Percentiles rank a stretch among this genome's conserved stretches.
phyloP scores from a whole-genome alignment of 2,113 vertebrate species.

The Cyrtonyx montezumae region DNA sequence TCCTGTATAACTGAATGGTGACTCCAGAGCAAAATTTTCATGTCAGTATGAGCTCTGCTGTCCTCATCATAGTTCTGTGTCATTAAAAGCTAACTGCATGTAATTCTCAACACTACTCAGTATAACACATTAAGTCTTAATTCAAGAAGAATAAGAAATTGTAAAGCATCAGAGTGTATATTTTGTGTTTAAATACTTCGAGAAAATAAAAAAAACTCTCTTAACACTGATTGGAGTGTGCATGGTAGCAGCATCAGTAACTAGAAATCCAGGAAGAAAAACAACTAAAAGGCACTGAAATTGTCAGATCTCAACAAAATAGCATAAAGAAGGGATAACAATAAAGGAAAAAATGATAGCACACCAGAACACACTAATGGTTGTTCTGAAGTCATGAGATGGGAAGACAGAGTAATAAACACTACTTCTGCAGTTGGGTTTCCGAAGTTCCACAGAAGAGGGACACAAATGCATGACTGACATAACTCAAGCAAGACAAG shows the following conservation, averaged over 20 bases:
- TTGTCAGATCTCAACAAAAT: background rate
- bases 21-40: background rate
- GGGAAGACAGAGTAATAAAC: background rate
- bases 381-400: background rate
- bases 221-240: background rate
- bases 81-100: background rate
- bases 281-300: background rate
- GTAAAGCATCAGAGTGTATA: background rate
- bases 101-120: background rate
- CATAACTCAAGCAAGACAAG: background rate
- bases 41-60: background rate
- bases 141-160: background rate
- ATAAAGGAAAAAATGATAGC: background rate
- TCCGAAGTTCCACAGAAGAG: background rate
- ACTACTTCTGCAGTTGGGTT: background rate
- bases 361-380: background rate
- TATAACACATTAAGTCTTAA: accelerated
- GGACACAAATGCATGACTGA: background rate
- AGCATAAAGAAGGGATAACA: background rate
- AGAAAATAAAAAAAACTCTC: background rate
- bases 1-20: background rate
- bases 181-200: background rate
- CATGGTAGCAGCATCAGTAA: background rate
- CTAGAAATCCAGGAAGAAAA: background rate
- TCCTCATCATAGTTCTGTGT: background rate